Evolutionary conservation across 2,113 vertebrate species (phyloP).

Genomic region (Ageneiosus marmoratus): DNA sequence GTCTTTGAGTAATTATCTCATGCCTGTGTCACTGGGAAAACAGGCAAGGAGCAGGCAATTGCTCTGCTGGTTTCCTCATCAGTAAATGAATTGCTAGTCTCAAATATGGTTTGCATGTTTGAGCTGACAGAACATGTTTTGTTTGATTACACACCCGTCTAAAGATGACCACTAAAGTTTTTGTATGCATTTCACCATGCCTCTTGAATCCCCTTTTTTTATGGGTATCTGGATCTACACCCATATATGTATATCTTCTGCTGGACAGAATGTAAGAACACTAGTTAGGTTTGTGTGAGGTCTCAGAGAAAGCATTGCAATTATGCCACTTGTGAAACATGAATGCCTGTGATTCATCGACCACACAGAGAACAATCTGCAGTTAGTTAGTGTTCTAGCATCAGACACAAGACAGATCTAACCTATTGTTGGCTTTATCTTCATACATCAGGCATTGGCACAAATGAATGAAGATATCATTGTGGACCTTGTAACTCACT

Average conservation of each 20-base stretch:
- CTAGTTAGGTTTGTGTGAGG: neutral
- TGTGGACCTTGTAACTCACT: neutral
- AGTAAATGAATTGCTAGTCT: too few relatives aligned
- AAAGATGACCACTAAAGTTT: neutral
- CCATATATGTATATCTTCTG: neutral
- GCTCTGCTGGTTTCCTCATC: neutral
- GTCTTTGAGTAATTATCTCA: neutral
- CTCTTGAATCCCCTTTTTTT: neutral
- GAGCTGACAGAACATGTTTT: neutral
- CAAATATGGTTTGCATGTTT: neutral
- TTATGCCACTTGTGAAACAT: neutral
- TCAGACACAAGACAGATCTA: neutral
- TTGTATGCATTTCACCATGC: neutral
- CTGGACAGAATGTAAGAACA: too few relatives aligned
- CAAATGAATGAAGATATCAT: too few relatives aligned
- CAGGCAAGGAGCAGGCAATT: neutral
- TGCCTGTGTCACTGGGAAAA: neutral
- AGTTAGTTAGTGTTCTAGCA: neutral
- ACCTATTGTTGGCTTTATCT: neutral
- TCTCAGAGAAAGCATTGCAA: neutral
- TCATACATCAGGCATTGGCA: neutral
- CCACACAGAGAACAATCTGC: neutral
- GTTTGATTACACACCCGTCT: neutral
- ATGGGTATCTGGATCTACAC: neutral
- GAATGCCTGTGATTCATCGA: slow-evolving; percentile 11